Conservation (phyloP, 92 coral and sea anemone species). For the Epizoanthus rinbou region DNA sequence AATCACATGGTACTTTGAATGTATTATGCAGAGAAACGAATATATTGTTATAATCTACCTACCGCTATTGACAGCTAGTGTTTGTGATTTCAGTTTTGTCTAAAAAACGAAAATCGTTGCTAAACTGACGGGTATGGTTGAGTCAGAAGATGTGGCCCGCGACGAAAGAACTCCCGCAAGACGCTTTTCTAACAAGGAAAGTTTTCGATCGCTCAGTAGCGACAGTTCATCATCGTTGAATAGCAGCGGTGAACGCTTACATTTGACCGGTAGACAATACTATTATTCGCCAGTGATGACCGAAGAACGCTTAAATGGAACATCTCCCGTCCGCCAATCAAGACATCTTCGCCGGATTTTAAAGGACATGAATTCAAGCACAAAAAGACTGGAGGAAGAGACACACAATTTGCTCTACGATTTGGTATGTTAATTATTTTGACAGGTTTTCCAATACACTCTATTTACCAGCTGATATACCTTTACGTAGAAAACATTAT, state of each 20-base stretch:
- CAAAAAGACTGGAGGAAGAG: slow-evolving; percentile 71
- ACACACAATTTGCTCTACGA: slow-evolving; percentile 61
- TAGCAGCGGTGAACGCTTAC: not conserved
- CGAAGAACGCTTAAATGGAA: not conserved
- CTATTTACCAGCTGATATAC: not conserved
- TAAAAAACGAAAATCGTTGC: not conserved
- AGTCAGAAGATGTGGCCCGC: not conserved
- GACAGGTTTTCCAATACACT: no score
- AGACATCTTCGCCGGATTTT: slow-evolving; percentile 56
- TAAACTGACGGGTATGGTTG: slow-evolving; percentile 2
- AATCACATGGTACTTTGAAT: slow-evolving; percentile 18
- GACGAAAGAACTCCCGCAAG: not conserved
- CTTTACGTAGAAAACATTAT: not conserved
- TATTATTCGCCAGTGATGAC: not conserved
- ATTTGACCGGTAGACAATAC: not conserved
- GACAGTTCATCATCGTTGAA: not conserved
- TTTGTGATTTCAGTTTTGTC: not conserved
- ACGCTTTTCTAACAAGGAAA: not conserved
- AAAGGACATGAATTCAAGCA: slow-evolving; percentile 62
- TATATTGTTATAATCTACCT: not conserved
- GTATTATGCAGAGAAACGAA: slow-evolving; percentile 1
- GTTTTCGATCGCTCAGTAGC: not conserved
- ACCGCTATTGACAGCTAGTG: slow-evolving; percentile 9
- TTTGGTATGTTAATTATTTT: slow-evolving; percentile 53
- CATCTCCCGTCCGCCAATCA: slow-evolving; percentile 42